Base-by-base conservation (phyloP, 2,113 vertebrate species). In the Periophthalmodon schlosseri region DNA sequence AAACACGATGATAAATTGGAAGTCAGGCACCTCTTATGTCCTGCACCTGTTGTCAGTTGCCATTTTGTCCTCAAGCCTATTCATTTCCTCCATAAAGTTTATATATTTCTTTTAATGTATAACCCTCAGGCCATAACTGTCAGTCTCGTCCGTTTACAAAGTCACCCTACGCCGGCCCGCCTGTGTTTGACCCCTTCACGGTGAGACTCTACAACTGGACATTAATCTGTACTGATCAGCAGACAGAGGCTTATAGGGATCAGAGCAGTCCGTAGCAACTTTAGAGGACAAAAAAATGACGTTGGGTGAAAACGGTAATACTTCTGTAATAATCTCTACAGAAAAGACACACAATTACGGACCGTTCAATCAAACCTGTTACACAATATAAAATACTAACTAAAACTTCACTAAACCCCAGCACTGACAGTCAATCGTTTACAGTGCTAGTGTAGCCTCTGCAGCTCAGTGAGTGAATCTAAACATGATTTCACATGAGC, bases 171-270 rank as follows among this genome's bases (percentile, higher is more conserved):
- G 77, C 67, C 54, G 3, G 49, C 75, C 28, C 69, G 21, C 47
- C 63, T 72, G 84, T 82, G 75, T 84, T 75, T 74, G 71, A 74
- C 68, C 69, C 76, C 39, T 80, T 72, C 79, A 7, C 78, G 64
- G 84, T 49, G 0, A 58, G 68, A 1, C 49, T 77, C 72, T 86
- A 75, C 74, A 82, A 85, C 81, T 77, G 86, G 81, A 84, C 81
- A 87, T 86, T 84, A 88, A 85, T 85, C 84, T 82, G 82, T 77
- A 23, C 77, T 84, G 84, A 89, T 89, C 77, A 70, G 58, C 75
- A 76, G 63, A 78, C 58, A 58, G 79, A 28, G 68, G 79, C 75
- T 86, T 83, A 88, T 82, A 73, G 79, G 81, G 81, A 81, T 86
- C 84, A 72, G 78, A 78, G 74, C 67, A 34, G 70, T 68, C 73